phyloP scores from a whole-genome alignment of 2,888 invertebrate species.

The Aricia artaxerxes region DNA sequence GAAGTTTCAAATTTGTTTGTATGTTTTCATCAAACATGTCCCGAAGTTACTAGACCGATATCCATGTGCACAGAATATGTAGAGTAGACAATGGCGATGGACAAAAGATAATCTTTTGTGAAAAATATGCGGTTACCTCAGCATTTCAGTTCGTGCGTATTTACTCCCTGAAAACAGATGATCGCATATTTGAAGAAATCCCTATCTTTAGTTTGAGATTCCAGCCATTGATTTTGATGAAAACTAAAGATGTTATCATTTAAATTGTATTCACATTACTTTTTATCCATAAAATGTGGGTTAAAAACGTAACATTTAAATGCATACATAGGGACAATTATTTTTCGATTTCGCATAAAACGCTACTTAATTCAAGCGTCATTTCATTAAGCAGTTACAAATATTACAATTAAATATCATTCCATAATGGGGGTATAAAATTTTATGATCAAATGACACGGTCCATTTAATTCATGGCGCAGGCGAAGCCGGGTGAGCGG shows the following conservation, averaged over 20 bases:
- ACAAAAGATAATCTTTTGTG: background rate
- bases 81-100: background rate
- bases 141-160: background rate
- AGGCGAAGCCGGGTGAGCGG: conserved; percentile 31
- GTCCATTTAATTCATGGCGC: conserved; percentile 39
- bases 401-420: conserved; percentile 44
- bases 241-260: background rate
- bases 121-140: background rate
- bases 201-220: background rate
- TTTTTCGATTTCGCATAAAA: background rate
- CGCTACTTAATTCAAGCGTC: background rate
- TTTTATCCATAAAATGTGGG: background rate
- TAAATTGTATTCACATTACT: background rate
- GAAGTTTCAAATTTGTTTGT: too few relatives aligned
- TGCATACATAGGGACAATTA: background rate
- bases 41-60: background rate
- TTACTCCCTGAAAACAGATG: background rate
- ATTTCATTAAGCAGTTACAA: conserved; percentile 31
- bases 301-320: background rate
- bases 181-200: too few relatives aligned
- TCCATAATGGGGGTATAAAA: conserved; percentile 41
- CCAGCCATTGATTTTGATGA: background rate
- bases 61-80: background rate
- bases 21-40: background rate
- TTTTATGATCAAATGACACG: conserved; percentile 41